Conservation (phyloP, 2,113 vertebrate genomes). For the Rousettus leschenaultii region DNA sequence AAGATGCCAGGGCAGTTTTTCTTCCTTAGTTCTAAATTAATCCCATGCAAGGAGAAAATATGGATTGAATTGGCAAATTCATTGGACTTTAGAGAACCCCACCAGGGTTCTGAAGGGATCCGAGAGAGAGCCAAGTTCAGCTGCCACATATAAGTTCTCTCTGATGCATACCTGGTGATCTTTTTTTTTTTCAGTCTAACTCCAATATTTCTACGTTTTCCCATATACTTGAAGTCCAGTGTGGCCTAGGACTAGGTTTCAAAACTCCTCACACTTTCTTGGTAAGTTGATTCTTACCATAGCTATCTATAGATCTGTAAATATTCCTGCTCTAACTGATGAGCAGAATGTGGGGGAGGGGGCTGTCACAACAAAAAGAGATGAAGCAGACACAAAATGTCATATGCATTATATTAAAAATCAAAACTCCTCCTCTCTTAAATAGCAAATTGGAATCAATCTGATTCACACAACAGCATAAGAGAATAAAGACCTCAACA, state of each 20-base stretch:
- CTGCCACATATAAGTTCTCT: background rate
- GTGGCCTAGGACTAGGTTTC: background rate
- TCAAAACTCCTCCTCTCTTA: constrained; percentile 31
- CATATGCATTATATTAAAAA: constrained; percentile 44
- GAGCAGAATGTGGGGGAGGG: background rate
- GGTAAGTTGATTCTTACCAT: background rate
- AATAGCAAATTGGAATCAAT: constrained; percentile 36
- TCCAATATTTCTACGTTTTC: background rate
- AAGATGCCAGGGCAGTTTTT: constrained; percentile 61
- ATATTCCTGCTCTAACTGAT: constrained; percentile 6
- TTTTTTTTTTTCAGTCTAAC: background rate
- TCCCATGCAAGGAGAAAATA: constrained; percentile 66
- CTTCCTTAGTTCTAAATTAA: constrained; percentile 63
- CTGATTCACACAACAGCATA: background rate
- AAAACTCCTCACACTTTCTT: background rate
- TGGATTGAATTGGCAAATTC: constrained; percentile 50
- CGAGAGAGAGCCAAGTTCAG: background rate
- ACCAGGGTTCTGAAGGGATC: background rate
- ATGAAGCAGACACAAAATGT: constrained; percentile 45
- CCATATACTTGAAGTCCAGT: background rate
- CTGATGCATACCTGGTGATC: background rate
- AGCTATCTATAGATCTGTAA: constrained; percentile 1
- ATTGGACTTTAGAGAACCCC: constrained; percentile 3
- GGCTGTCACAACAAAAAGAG: constrained; percentile 38
- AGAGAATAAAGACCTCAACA: background rate